These are phyloP conservation scores for Gyps fulvus DNA, from an alignment of 2,113 vertebrate genomes.

Conservation along the genomic window DNA sequence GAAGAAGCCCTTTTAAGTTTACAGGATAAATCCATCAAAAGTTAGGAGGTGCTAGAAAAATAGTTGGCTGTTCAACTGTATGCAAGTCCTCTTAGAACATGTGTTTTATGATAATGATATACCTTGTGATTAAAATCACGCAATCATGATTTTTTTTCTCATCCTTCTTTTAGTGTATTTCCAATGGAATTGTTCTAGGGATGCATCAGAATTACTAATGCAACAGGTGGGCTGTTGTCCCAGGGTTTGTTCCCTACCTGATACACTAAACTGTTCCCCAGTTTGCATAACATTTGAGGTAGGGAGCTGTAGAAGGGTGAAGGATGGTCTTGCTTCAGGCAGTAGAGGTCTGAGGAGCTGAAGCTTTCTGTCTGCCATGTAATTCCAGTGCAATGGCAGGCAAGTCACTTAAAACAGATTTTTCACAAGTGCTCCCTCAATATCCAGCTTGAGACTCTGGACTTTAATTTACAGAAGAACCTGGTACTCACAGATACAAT, in stretches of 20 bases:
- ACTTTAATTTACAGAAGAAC: constrained; percentile 45
- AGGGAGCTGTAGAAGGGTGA: background rate
- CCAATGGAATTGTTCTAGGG: background rate
- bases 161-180: background rate
- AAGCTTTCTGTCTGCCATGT: background rate
- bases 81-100: background rate
- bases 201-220: background rate
- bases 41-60: background rate
- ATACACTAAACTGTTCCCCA: background rate
- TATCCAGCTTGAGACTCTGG: constrained; percentile 8
- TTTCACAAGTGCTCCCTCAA: constrained; percentile 30
- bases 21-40: background rate
- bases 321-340: background rate
- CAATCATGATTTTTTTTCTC: background rate
- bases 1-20: background rate
- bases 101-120: background rate
- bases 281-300: background rate
- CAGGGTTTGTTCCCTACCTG: background rate
- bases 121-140: background rate
- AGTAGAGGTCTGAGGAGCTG: background rate
- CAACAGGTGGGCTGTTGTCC: background rate
- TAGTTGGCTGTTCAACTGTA: background rate
- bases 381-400: background rate
- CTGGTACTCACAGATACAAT: background rate
- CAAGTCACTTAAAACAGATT: constrained; percentile 22